A percentile compares a stretch with the other conserved stretches of the same genome.
Conservation (phyloP, 2,797 vertebrate species). For the Cuniculus paca region DNA sequence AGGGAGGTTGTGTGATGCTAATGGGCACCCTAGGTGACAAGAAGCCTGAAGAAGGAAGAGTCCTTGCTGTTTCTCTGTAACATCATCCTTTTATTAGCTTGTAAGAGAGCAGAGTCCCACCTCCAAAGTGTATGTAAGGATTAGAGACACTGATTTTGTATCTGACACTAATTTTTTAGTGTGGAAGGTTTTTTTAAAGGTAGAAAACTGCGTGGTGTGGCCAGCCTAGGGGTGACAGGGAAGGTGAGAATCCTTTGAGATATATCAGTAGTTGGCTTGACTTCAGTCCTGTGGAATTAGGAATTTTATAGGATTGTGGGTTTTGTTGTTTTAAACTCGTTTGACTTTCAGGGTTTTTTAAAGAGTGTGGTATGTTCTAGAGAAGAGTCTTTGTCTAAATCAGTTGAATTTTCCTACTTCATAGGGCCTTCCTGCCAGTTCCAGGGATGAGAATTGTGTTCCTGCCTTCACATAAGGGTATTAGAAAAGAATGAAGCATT, state of each 20-base stretch:
- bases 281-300: background rate
- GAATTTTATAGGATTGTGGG: background rate
- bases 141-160: slow-evolving; percentile 10
- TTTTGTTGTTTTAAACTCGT: background rate
- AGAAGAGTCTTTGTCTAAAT: slow-evolving; percentile 23
- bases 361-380: background rate
- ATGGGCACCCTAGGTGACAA: background rate
- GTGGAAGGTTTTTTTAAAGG: slow-evolving; percentile 14
- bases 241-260: background rate
- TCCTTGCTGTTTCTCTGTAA: background rate
- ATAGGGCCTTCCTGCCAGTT: background rate
- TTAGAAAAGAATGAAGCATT: slow-evolving; percentile 15
- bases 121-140: background rate
- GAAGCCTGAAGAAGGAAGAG: background rate
- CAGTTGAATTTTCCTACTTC: background rate
- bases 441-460: background rate
- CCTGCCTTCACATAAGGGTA: background rate
- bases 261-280: slow-evolving; percentile 3
- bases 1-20: background rate
- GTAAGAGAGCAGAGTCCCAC: background rate
- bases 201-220: slow-evolving; percentile 3
- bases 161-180: background rate
- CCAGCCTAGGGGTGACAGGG: background rate
- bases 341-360: background rate
- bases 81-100: background rate